A percentile compares a stretch with the other conserved stretches of the same genome.
phyloP scores from a whole-genome alignment of 2,888 invertebrate genomes.

The Apotomis turbidana region DNA sequence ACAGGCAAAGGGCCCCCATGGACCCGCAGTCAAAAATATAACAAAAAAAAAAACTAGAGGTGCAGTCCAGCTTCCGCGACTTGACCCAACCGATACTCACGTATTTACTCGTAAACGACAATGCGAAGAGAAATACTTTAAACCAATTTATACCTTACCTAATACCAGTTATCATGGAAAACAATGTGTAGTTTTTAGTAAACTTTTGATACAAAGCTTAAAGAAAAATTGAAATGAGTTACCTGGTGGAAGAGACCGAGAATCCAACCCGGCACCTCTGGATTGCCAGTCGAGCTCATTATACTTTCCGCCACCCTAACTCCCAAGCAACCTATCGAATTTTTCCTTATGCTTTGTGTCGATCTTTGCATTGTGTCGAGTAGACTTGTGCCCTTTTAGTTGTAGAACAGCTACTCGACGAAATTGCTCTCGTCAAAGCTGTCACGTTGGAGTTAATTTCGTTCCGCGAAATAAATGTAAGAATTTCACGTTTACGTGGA shows the following conservation, averaged over 20 bases:
- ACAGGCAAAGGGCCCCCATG: no score
- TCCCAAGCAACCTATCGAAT: no score
- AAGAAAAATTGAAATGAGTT: no score
- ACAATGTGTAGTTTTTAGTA: no score
- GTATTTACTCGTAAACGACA: background rate
- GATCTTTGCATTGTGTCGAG: background rate
- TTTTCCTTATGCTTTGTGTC: no score
- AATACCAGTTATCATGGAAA: background rate
- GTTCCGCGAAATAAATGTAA: slow-evolving; percentile 12
- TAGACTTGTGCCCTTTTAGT: background rate
- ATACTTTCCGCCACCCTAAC: no score
- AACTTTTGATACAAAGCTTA: no score
- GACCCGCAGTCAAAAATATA: no score
- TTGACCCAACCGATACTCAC: slow-evolving; percentile 8
- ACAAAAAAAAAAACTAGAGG: no score
- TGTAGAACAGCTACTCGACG: slow-evolving; percentile 1
- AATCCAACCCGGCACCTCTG: no score
- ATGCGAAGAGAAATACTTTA: background rate
- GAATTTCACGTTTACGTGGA: slow-evolving; percentile 18
- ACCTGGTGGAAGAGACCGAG: no score
- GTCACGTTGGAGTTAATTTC: slow-evolving; percentile 27
- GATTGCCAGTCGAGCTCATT: no score
- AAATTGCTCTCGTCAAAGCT: slow-evolving; percentile 26
- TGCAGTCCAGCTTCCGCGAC: slow-evolving; percentile 8
- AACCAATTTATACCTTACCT: background rate